A percentile compares a stretch with the other conserved stretches of the same genome.
Evolutionary conservation across 2,888 invertebrate species (phyloP).

Genomic region (Piscicola geometra): DNA sequence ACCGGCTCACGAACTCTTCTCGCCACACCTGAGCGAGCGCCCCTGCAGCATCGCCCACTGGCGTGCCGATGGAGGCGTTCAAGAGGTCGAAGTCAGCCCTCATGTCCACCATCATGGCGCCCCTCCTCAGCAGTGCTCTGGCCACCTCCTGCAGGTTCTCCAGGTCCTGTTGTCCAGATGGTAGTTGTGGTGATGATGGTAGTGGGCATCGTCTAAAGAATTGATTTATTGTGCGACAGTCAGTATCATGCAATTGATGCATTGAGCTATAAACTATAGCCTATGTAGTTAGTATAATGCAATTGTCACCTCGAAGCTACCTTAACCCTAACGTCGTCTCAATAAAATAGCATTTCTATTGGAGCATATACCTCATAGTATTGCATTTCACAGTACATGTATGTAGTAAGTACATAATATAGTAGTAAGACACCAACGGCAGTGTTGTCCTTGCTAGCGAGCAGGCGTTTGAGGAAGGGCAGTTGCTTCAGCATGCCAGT

Average conservation of each 20-base stretch:
- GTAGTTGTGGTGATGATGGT: too few species aligned
- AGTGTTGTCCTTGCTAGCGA: not conserved
- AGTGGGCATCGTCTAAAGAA: too few species aligned
- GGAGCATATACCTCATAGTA: too few species aligned
- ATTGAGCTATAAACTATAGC: too few species aligned
- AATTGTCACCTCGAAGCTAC: too few species aligned
- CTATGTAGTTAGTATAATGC: too few species aligned
- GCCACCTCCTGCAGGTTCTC: constrained; percentile 63
- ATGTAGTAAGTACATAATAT: too few species aligned
- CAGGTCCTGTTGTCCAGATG: constrained; percentile 46
- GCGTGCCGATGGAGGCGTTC: constrained; percentile 50
- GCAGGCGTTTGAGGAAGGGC: constrained; percentile 12
- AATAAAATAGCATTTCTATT: too few species aligned
- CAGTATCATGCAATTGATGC: too few species aligned
- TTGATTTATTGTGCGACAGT: too few species aligned
- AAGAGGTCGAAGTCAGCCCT: constrained; percentile 68
- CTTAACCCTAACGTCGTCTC: too few species aligned
- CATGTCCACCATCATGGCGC: constrained; percentile 68
- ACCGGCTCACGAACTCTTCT: constrained; percentile 1
- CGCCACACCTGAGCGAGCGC: not conserved
- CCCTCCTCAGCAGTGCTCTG: constrained; percentile 61
- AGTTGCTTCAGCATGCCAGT: constrained; percentile 10
- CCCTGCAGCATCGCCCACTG: not conserved
- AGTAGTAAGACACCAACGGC: not conserved
- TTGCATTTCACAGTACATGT: too few species aligned